Base-by-base conservation (phyloP, 2,888 invertebrate genomes). In the Lasioglossum lativentre region DNA sequence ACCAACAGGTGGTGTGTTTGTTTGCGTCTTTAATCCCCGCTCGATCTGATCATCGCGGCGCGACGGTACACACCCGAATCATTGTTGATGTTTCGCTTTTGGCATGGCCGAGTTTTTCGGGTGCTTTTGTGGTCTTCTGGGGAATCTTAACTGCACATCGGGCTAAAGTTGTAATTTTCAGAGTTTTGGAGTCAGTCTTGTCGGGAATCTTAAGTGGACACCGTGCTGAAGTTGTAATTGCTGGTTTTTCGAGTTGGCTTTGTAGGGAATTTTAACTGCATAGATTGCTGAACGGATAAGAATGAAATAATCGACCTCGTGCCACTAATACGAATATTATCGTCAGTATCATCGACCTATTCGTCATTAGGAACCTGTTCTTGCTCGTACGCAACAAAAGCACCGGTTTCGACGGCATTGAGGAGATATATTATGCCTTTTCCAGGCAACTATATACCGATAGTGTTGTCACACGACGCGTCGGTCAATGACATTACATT, bases 351-450 rank as follows among this genome's bases (percentile, higher is more conserved):
- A 42, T 68, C 63, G 72, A 38, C 73, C 75, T 34, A 34, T 75
- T 82, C 10, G 19, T 78, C 80, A 78, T 82, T 80, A 59, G 6
- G 6, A 27, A 34, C 52, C 63, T 77, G 63, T 87, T 78, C 71
- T 79, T 77, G 76, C 73, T 34, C 72, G 75, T 40, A 45, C 70
- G 70, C 23, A 78, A 77, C 66, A 80, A 63, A 82, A 80, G 56
- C 34, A 78, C 30, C 52, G 74, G 80, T 80, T 86, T 83, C 78
- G 45, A 82, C 77, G 75, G 63, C 86, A 70, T 77, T 79, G 75
- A 82, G 14, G 42, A 85, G 80, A 82, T 86, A 85, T 56, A 73
- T 83, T 77, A 66, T 75, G 80, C 77, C 87, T 66, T 88, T 73
- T 83, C 72, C 82, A 74, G 63, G 30, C 45, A 38, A 59, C 84